Evolutionary conservation across 53 echinoderm and acorn worm genomes (phyloP).

Genomic region (Henricia sp.): DNA sequence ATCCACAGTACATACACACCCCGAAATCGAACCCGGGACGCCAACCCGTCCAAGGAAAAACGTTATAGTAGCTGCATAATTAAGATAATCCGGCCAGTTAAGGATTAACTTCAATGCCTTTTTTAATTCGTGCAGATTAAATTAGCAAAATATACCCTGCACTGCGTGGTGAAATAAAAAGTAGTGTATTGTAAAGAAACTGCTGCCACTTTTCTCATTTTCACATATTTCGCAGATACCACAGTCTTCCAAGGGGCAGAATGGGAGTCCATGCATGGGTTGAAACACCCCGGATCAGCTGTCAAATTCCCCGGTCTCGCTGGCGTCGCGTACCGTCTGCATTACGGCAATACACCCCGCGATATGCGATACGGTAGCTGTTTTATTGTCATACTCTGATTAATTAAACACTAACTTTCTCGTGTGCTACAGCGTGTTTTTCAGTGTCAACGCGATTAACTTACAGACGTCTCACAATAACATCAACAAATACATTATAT

Average conservation of each 20-base stretch:
- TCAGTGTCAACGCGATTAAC: neutral
- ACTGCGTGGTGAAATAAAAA: too few relatives aligned
- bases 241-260: too few relatives aligned
- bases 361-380: neutral
- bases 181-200: too few relatives aligned
- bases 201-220: neutral
- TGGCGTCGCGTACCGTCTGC: slow-evolving; percentile 25
- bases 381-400: neutral
- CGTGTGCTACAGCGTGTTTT: neutral
- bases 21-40: neutral
- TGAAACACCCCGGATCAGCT: slow-evolving; percentile 7
- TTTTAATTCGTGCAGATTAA: too few relatives aligned
- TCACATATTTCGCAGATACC: too few relatives aligned
- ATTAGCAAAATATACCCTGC: too few relatives aligned
- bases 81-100: too few relatives aligned
- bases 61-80: too few relatives aligned
- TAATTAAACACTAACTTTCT: slow-evolving; percentile 2
- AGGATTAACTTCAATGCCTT: too few relatives aligned
- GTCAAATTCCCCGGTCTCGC: neutral
- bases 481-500: neutral
- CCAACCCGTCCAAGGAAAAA: neutral
- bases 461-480: neutral
- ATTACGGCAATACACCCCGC: neutral
- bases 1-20: too few relatives aligned
- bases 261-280: neutral